Conservation (phyloP, 2,113 vertebrate genomes). For the Peromyscus californicus region DNA sequence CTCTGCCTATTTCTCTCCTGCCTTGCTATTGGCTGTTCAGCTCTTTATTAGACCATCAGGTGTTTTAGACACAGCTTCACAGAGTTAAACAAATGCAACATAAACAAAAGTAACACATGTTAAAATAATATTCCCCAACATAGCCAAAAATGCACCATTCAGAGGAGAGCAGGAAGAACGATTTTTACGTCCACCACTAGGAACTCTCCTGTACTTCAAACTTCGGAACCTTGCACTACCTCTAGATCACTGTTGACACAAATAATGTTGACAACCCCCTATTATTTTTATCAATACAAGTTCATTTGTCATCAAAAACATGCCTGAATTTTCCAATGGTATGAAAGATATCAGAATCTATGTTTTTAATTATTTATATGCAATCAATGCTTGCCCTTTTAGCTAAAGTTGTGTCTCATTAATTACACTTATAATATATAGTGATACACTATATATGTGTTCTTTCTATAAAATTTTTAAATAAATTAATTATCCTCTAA, state of each 20-base stretch:
- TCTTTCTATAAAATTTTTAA: neutral
- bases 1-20: too few species aligned
- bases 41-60: too few species aligned
- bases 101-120: too few species aligned
- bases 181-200: neutral
- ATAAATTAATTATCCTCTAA: neutral
- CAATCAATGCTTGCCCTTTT: neutral
- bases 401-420: neutral
- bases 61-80: too few species aligned
- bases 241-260: neutral
- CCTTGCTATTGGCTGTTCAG: too few species aligned
- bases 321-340: neutral
- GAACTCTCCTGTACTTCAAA: neutral
- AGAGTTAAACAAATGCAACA: too few species aligned
- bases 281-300: neutral
- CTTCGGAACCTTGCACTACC: neutral
- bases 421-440: neutral
- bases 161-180: neutral
- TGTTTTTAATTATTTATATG: neutral
- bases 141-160: neutral
- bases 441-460: neutral
- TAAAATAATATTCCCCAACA: too few species aligned
- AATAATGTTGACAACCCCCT: neutral
- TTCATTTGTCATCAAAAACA: neutral
- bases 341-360: neutral